A percentile compares a stretch with the other conserved stretches of the same genome.
Conservation (phyloP, 2,797 vertebrate genomes). For the Monodelphis domestica region DNA sequence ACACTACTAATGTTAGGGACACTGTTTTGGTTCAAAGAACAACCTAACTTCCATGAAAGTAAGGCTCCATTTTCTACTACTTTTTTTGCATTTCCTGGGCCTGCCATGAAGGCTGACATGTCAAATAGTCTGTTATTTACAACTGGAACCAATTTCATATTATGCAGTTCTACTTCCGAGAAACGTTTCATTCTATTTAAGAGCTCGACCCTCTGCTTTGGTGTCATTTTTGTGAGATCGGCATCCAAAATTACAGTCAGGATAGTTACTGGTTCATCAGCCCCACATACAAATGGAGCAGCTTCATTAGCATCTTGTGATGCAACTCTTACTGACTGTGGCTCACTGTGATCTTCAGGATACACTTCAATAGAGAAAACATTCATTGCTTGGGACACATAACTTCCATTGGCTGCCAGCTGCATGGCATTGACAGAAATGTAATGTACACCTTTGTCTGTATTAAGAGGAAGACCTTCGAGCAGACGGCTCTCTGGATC, state of each 20-base stretch:
- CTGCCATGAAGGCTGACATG: slow-evolving; percentile 99
- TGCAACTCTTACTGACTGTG: slow-evolving; percentile 85
- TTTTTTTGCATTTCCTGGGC: slow-evolving; percentile 98
- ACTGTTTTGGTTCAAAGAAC: slow-evolving; percentile 93
- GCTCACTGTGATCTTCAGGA: slow-evolving; percentile 92
- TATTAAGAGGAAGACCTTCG: slow-evolving; percentile 94
- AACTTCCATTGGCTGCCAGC: slow-evolving; percentile 87
- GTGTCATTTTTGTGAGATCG: slow-evolving; percentile 97
- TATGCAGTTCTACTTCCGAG: slow-evolving; percentile 91
- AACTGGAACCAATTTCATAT: slow-evolving; percentile 97
- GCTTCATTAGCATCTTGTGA: slow-evolving; percentile 83
- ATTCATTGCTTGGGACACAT: slow-evolving; percentile 87
- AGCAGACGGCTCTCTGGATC: slow-evolving; percentile 86
- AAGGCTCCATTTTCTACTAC: slow-evolving; percentile 98
- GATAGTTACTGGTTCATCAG: slow-evolving; percentile 93
- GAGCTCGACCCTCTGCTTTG: slow-evolving; percentile 92
- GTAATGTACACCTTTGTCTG: slow-evolving; percentile 95
- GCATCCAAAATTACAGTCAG: slow-evolving; percentile 97
- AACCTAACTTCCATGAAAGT: slow-evolving; percentile 97
- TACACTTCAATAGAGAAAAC: slow-evolving; percentile 96
- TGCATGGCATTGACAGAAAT: slow-evolving; percentile 89
- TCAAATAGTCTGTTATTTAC: slow-evolving; percentile 98
- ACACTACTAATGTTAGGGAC: slow-evolving; percentile 94
- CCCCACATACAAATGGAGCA: slow-evolving; percentile 87
- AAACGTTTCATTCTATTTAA: slow-evolving; percentile 93